Base-by-base conservation (phyloP, 1,140 invertebrate species). In the Drosophila busckii region DNA sequence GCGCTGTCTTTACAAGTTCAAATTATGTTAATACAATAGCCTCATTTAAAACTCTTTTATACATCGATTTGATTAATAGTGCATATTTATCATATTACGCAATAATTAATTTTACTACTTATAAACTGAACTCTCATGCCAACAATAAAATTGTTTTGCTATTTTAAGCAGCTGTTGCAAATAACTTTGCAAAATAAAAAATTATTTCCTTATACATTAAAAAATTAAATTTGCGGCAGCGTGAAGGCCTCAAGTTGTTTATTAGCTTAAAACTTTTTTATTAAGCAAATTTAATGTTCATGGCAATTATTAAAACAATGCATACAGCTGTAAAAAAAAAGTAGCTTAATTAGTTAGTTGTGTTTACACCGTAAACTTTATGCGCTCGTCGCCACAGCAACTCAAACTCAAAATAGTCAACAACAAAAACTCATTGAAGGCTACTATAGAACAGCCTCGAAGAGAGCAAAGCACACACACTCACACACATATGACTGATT, bases 381-480 rank as follows among this genome's bases (percentile, higher is more conserved):
- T n/a, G 8, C 35, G 17, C 15, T 17, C 17, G 48, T 58, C 29
- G 42, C 29, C 32, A 58, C 29, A 31, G 35, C 19, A 58, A 63
- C 63, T n/a, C n/a, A n/a, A n/a, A n/a, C 19, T 22, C 28, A 16
- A n/a, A 34, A 34, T 41, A n/a, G 58, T 58, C 28, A 63, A 54
- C 12, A 42, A 26, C 38, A 52, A 26, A 15, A 22, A 26, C 12
- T 15, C 26, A 32, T 40, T 26, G 3, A 23, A 25, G n/a, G 22
- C 17, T 26, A n/a, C n/a, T n/a, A n/a, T n/a, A n/a, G n/a, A n/a
- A n/a, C n/a, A n/a, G n/a, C n/a, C n/a, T n/a, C n/a, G n/a, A n/a
- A n/a, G n/a, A n/a, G n/a, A 44, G 6, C n/a, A 44, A 16, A 35
- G 19, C 29, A 42, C 15, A 22, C 45, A 9, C 41, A 4, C n/a